phyloP scores from a whole-genome alignment of 2,888 invertebrate genomes.

The Eucera pruinosa region DNA sequence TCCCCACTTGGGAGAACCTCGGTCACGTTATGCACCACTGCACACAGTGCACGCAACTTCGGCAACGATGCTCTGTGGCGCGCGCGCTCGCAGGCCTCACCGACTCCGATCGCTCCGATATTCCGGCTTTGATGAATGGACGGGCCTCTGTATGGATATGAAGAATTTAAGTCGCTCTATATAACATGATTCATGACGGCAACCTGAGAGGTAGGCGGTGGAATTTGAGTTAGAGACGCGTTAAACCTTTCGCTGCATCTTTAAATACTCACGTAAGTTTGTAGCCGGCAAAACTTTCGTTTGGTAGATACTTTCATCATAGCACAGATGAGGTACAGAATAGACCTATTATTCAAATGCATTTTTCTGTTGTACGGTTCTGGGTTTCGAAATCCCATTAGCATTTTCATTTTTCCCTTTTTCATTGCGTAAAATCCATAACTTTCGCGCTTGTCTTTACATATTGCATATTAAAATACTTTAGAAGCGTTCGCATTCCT shows the following conservation, averaged over 20 bases:
- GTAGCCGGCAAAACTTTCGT: no score
- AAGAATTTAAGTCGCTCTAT: conserved; percentile 30
- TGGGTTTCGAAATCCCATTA: no score
- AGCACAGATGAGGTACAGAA: no score
- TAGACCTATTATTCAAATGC: no score
- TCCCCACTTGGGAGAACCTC: conserved; percentile 30
- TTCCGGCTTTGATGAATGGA: conserved; percentile 49
- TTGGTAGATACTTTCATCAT: not conserved
- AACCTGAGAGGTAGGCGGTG: not conserved
- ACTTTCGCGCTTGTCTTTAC: no score
- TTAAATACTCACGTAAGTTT: no score
- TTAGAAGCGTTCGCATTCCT: no score
- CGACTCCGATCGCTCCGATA: conserved; percentile 35
- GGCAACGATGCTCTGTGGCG: conserved; percentile 27
- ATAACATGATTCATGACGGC: conserved; percentile 25
- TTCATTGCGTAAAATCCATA: no score
- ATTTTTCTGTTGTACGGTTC: no score
- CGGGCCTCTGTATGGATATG: conserved; percentile 3
- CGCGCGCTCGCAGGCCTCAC: conserved; percentile 18
- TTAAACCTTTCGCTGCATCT: no score
- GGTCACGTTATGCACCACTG: conserved; percentile 66
- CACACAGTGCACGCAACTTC: conserved; percentile 65
- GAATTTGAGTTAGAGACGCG: not conserved
- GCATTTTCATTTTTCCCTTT: no score
- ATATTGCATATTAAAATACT: no score